Evolutionary conservation across 1,140 invertebrate genomes (phyloP), one percentile per base, ranked within the genome.

Genomic region (Neodiprion lecontei): DNA sequence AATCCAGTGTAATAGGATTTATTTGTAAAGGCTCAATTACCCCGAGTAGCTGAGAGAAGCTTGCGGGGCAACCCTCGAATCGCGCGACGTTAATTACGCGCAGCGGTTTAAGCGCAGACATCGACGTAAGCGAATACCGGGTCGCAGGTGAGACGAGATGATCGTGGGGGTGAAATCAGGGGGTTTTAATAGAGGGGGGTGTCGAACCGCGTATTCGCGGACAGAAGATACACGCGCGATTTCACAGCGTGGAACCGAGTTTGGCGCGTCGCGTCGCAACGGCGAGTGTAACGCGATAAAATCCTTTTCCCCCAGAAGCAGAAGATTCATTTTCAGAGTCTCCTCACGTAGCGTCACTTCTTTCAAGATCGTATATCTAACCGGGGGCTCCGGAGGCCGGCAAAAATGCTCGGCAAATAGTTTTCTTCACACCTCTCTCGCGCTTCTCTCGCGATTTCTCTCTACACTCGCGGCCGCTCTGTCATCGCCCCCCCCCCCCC

Each of bases 1-100:
- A 88, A 88, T 87, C 87, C 84, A 40, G 28, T 85, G 81, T 88
- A 88, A 88, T 88, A 86, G 87, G 87, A 88, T 88, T 88, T 87
- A 88, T 88, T 82, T 84, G 83, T 80, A 81, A 80, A 81, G 83
- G 86, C 87, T 88, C 86, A 82, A 88, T 88, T 88, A 87, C 85
- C 83, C 85, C 82, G 81, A 81, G 80, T 87, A 40, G 28, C 28
- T 40, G 28, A 40, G 28, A 40, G 5, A 5, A 1, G 1, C 5
- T 2, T 5, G 28, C 83, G 81, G 84, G 82, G 82, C 85, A 83
- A 83, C 79, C 69, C 78, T 79, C 68, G 71, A 48, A 48, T 23
- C 50, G 17, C 70, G 21, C 72, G 65, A 66, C 49, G 79, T 78
- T 84, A 88, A 88, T 87, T 87, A 87, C 82, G 78, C 78, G 75